These are phyloP conservation scores for Myotis pilosus DNA, from an alignment of 2,797 vertebrate genomes.

Conservation along the genomic window DNA sequence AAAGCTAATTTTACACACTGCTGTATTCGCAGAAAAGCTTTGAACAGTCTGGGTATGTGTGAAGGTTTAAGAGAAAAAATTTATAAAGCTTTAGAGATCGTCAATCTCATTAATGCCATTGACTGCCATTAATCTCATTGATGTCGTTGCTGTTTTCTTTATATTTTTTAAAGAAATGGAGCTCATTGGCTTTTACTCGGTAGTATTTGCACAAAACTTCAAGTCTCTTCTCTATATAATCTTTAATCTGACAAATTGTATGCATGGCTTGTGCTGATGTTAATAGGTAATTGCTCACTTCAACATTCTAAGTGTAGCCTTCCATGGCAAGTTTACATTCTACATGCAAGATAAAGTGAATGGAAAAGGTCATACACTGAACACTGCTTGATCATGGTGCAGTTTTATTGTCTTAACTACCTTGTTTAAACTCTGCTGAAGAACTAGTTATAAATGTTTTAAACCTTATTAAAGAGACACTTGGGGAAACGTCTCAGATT, in stretches of 20 bases:
- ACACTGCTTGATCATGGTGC: background rate
- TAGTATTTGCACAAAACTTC: conserved; percentile 20
- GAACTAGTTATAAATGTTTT: conserved; percentile 34
- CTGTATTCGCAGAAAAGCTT: background rate
- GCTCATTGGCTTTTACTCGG: conserved; percentile 25
- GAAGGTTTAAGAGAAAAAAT: background rate
- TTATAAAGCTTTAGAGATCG: background rate
- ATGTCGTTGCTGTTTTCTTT: conserved; percentile 16
- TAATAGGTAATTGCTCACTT: conserved; percentile 69
- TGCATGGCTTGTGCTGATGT: conserved; percentile 63
- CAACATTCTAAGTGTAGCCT: conserved; percentile 56
- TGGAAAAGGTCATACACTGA: background rate
- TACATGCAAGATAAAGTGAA: conserved; percentile 30
- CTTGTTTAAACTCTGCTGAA: conserved; percentile 24
- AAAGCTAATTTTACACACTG: background rate
- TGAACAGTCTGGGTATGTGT: background rate
- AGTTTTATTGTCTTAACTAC: conserved; percentile 7
- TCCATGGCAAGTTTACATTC: conserved; percentile 35
- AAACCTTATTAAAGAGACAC: conserved; percentile 27
- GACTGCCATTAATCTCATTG: background rate
- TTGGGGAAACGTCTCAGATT: background rate
- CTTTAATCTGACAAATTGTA: conserved; percentile 67
- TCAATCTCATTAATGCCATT: background rate
- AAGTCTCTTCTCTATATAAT: conserved; percentile 63
- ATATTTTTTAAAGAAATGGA: background rate